Evolutionary conservation across 2,888 invertebrate species (phyloP).

Genomic region (Archips crataeganus): DNA sequence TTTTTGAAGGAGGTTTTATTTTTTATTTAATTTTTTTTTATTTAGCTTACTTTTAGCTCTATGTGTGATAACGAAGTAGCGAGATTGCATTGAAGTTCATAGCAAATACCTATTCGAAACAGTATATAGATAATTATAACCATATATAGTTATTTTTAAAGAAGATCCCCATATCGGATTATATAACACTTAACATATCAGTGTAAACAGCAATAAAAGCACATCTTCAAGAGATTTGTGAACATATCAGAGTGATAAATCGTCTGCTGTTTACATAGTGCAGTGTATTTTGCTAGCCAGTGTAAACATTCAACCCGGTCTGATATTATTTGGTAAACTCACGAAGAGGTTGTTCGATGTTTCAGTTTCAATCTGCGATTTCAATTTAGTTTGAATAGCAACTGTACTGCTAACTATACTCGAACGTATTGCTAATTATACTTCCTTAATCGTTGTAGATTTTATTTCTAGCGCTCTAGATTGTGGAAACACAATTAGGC

Average conservation of each 20-base stretch:
- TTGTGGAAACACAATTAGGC: too few relatives aligned
- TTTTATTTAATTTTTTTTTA: too few relatives aligned
- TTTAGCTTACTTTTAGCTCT: too few relatives aligned
- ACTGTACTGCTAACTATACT: too few relatives aligned
- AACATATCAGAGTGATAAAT: conserved; percentile 47
- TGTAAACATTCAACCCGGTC: conserved; percentile 56
- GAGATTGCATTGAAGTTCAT: too few relatives aligned
- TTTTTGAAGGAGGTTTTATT: too few relatives aligned
- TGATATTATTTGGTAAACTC: conserved; percentile 52
- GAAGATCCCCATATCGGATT: not conserved
- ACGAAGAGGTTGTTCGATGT: conserved; percentile 48
- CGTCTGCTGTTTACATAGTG: conserved; percentile 56
- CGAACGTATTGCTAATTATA: too few relatives aligned
- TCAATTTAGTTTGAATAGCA: not conserved
- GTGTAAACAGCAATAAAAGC: conserved; percentile 18
- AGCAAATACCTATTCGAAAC: too few relatives aligned
- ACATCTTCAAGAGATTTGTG: conserved; percentile 20
- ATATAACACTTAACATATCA: not conserved
- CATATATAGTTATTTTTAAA: not conserved
- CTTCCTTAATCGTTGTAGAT: too few relatives aligned
- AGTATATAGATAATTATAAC: too few relatives aligned
- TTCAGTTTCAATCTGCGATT: conserved; percentile 28
- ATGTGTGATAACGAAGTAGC: too few relatives aligned
- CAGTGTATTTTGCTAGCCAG: conserved; percentile 54
- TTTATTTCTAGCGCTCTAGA: too few relatives aligned